Percentiles rank a stretch among this genome's conserved stretches.
Conservation (phyloP, 2,113 vertebrate species). For the Engystomops pustulosus region DNA sequence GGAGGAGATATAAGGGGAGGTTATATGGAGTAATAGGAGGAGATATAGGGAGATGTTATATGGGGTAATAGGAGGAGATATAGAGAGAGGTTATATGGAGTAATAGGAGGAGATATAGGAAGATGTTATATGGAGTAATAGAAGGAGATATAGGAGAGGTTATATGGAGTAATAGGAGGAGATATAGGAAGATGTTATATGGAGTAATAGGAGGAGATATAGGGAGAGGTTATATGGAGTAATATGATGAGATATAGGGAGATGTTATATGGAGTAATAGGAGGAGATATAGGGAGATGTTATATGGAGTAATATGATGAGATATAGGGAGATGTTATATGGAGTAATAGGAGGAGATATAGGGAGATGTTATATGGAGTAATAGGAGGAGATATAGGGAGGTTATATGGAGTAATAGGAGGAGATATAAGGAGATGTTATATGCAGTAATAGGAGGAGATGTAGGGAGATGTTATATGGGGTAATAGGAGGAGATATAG, state of each 20-base stretch:
- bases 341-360: slow-evolving; percentile 4
- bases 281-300: background rate
- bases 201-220: background rate
- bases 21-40: slow-evolving; percentile 5
- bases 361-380: background rate
- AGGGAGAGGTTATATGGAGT: background rate
- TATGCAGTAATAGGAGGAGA: too few relatives aligned
- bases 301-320: slow-evolving; percentile 1
- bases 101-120: slow-evolving; percentile 5
- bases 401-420: too few relatives aligned
- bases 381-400: background rate
- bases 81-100: background rate
- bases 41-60: background rate
- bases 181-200: slow-evolving; percentile 1
- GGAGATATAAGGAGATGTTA: too few relatives aligned
- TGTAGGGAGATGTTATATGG: too few relatives aligned
- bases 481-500: too few relatives aligned
- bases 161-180: slow-evolving; percentile 23
- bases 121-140: slow-evolving; percentile 1
- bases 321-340: background rate
- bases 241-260: background rate
- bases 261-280: background rate
- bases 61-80: slow-evolving; percentile 11
- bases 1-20: background rate
- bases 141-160: background rate